Base-by-base conservation (phyloP, 2,888 invertebrate genomes). In the Yponomeuta plumbellus region DNA sequence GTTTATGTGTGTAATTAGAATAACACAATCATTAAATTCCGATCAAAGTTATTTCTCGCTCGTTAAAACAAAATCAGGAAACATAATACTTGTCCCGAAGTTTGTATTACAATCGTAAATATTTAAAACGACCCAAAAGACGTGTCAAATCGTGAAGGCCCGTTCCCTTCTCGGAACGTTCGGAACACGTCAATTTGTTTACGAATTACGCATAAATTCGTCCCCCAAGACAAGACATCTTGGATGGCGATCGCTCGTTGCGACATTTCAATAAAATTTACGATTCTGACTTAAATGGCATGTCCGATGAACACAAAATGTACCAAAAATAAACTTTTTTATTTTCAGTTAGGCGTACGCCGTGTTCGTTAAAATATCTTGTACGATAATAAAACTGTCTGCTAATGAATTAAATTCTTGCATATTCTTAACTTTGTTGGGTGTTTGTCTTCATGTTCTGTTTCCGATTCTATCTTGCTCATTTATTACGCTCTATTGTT, bases 201-300 rank as follows among this genome's bases (percentile, higher is more conserved):
- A 90, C 86, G 87, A 88, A 89, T 90, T 88, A 90, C 86, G 88
- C 85, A 89, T 90, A 90, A 90, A 91, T 88, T 88, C 90, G 87
- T 90, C 87, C 86, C 86, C 77, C 78, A 83, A 85, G 88, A 88
- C 86, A 86, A 86, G 87, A 81, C 86, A 88, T 89, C 88, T 89
- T 86, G 84, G 81, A 82, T 87, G 82, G 86, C 86, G 88, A 90
- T 90, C 88, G 85, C 80, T 65, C 85, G 86, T 85, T 84, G 85
- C 86, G 88, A 89, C 90, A 87, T 89, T 90, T 91, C 89, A 90
- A 91, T 91, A 90, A 90, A 90, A 91, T 90, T 91, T 90, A 90
- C 90, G 90, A 88, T 89, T 86, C 82, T 87, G 88, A 88, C 90
- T 90, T 86, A 88, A 90, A 88, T 88, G 86, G 87, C 85, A 84